Conservation (phyloP, 2,888 invertebrate genomes). For the Osmoderma eremita region DNA sequence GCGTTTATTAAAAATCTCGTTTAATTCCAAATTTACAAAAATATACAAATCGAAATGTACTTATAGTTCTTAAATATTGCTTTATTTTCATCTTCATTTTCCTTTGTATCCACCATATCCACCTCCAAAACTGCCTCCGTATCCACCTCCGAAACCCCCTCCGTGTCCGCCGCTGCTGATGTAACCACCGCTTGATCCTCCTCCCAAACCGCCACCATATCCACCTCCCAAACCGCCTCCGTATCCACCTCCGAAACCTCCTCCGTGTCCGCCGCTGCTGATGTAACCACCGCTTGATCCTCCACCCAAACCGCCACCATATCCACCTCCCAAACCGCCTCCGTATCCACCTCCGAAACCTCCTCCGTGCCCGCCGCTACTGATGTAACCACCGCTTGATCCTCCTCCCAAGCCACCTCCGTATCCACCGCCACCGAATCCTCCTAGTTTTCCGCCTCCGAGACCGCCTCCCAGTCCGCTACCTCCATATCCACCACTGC, state of each 20-base stretch:
- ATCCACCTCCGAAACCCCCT: constrained; percentile 35
- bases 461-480: constrained; percentile 49
- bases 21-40: too few relatives aligned
- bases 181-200: constrained; percentile 36
- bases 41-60: too few relatives aligned
- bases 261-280: constrained; percentile 29
- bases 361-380: constrained; percentile 28
- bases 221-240: constrained; percentile 22
- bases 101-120: constrained; percentile 28
- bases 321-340: constrained; percentile 41
- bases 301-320: constrained; percentile 30
- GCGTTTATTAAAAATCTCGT: too few relatives aligned
- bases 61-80: neutral
- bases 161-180: constrained; percentile 29
- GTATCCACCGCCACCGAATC: constrained; percentile 42
- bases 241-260: constrained; percentile 33
- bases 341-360: constrained; percentile 41
- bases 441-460: constrained; percentile 44
- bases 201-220: constrained; percentile 27
- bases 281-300: constrained; percentile 35
- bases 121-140: constrained; percentile 11
- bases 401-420: constrained; percentile 35
- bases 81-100: neutral
- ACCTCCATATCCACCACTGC: constrained; percentile 44
- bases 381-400: constrained; percentile 34